Evolutionary conservation across 2,113 vertebrate species (phyloP).

Genomic region (Syngnathus typhle): DNA sequence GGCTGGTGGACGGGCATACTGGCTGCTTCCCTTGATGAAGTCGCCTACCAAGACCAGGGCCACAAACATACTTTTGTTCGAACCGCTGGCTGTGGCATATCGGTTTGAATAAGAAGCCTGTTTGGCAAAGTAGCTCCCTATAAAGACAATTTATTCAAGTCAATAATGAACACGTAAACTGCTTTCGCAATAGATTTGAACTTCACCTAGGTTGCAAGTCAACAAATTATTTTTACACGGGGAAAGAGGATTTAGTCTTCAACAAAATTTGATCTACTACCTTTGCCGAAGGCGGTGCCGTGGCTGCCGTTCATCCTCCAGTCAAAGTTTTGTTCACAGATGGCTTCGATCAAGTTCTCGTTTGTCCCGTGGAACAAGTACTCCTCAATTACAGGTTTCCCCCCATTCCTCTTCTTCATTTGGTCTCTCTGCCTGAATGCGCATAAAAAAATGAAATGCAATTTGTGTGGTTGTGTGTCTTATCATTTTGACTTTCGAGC

Average conservation of each 20-base stretch:
- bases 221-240: background rate
- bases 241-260: background rate
- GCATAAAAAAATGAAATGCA: background rate
- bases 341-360: constrained; percentile 43
- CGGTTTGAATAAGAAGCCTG: constrained; percentile 59
- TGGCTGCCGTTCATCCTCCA: constrained; percentile 76
- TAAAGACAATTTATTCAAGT: background rate
- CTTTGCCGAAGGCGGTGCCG: constrained; percentile 75
- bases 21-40: constrained; percentile 35
- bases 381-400: constrained; percentile 56
- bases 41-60: constrained; percentile 60
- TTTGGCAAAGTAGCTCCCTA: constrained; percentile 74
- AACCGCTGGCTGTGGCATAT: constrained; percentile 5
- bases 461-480: background rate
- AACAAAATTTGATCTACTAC: constrained; percentile 56
- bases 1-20: constrained; percentile 32
- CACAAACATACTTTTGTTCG: constrained; percentile 57
- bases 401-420: constrained; percentile 67
- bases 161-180: background rate
- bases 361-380: constrained; percentile 75
- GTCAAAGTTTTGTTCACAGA: constrained; percentile 80
- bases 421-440: constrained; percentile 76
- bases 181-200: background rate
- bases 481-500: background rate
- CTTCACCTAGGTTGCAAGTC: background rate